Conservation (phyloP, 2,797 vertebrate genomes). For the Nyctibius grandis region DNA sequence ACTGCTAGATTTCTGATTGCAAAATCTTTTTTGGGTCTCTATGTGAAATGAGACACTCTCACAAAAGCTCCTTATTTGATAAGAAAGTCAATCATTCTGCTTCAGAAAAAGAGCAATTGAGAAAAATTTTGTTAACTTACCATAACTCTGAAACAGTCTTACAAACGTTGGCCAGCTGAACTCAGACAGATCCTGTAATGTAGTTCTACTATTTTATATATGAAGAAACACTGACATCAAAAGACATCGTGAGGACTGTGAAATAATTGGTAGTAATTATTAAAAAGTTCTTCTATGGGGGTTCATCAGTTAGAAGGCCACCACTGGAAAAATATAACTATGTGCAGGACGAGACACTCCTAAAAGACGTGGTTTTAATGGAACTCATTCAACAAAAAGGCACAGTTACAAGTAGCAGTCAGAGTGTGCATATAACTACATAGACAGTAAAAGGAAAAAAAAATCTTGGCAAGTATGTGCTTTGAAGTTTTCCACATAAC, state of each 20-base stretch:
- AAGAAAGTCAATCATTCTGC: not conserved
- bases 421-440: not conserved
- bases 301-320: not conserved
- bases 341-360: accelerated
- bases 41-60: not conserved
- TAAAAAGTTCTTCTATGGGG: not conserved
- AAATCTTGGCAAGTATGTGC: not conserved
- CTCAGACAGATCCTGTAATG: not conserved
- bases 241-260: not conserved
- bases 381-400: not conserved
- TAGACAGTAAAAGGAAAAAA: not conserved
- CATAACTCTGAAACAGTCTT: accelerated
- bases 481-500: slow-evolving; percentile 7
- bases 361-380: accelerated
- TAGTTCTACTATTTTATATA: not conserved
- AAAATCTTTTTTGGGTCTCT: not conserved
- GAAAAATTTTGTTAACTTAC: not conserved
- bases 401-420: not conserved
- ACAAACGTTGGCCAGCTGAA: not conserved
- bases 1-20: not conserved
- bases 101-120: not conserved
- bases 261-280: not conserved
- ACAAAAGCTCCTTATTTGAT: not conserved
- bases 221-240: not conserved
- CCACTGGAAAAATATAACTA: accelerated